These are phyloP conservation scores for Atrina japonica DNA, from an alignment of 2,888 invertebrate species.

Conservation along the genomic window DNA sequence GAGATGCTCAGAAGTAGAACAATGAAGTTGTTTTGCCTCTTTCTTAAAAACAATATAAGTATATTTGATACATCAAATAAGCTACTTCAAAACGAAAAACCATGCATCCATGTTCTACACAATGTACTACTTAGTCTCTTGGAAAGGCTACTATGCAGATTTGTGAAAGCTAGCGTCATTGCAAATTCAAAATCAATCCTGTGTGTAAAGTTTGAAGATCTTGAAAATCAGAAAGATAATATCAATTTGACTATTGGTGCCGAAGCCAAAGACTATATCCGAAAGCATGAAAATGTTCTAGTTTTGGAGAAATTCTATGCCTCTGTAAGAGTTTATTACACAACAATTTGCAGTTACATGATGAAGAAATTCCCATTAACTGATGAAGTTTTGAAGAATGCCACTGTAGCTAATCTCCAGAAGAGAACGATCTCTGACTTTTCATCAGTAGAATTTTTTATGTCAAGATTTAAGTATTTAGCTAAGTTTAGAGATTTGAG, in stretches of 20 bases:
- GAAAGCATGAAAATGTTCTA: background rate
- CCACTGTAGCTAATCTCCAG: background rate
- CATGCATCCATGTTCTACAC: conserved; percentile 17
- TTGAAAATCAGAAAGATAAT: conserved; percentile 10
- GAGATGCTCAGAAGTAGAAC: conserved; percentile 5
- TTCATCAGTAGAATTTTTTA: conserved; percentile 22
- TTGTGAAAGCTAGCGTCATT: conserved; percentile 34
- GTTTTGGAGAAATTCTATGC: conserved; percentile 11
- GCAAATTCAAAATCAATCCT: background rate
- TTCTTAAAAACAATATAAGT: conserved; percentile 11
- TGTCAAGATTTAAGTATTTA: conserved; percentile 12
- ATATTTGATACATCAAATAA: background rate
- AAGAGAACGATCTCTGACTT: background rate
- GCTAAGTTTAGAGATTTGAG: background rate
- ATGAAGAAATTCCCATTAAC: conserved; percentile 16
- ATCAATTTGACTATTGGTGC: conserved; percentile 19
- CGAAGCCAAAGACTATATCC: conserved; percentile 12
- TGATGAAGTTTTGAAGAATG: conserved; percentile 23
- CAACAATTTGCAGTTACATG: conserved; percentile 19
- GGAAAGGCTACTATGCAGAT: conserved; percentile 11
- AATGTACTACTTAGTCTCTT: conserved; percentile 2
- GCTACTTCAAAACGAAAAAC: conserved; percentile 18
- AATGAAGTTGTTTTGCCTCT: conserved; percentile 18
- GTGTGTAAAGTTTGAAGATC: conserved; percentile 8
- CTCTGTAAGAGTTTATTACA: conserved; percentile 18